These are phyloP conservation scores for Ctenomys sociabilis DNA, from an alignment of 2,113 vertebrate species.

Conservation along the genomic window DNA sequence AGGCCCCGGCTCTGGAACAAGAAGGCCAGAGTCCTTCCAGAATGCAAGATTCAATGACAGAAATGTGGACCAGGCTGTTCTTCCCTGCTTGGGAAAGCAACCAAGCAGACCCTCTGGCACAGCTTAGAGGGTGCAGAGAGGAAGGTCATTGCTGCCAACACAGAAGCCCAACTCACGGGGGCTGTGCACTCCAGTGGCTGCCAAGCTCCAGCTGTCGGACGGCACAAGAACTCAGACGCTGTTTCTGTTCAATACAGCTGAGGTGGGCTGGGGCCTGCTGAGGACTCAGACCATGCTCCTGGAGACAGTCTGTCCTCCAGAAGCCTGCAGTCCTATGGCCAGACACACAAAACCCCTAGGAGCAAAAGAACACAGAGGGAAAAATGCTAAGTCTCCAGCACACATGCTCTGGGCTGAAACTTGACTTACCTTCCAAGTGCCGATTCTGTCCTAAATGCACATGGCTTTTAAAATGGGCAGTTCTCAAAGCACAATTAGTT, in stretches of 20 bases:
- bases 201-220: background rate
- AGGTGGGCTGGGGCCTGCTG: too few species aligned
- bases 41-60: background rate
- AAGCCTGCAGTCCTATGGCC: background rate
- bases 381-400: background rate
- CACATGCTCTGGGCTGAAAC: background rate
- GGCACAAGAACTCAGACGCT: background rate
- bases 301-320: background rate
- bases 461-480: background rate
- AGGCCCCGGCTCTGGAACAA: background rate
- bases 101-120: background rate
- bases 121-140: background rate
- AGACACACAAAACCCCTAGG: background rate
- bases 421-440: background rate
- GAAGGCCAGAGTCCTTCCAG: background rate
- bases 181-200: background rate
- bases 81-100: background rate
- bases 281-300: background rate
- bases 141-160: background rate
- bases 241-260: background rate
- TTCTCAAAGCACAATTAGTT: background rate
- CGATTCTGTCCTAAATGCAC: background rate
- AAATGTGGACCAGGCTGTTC: fast-evolving
- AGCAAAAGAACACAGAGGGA: background rate
- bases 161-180: background rate